Evolutionary conservation across 2,888 invertebrate species (phyloP).

Genomic region (Chamaedrilus cognettii): DNA sequence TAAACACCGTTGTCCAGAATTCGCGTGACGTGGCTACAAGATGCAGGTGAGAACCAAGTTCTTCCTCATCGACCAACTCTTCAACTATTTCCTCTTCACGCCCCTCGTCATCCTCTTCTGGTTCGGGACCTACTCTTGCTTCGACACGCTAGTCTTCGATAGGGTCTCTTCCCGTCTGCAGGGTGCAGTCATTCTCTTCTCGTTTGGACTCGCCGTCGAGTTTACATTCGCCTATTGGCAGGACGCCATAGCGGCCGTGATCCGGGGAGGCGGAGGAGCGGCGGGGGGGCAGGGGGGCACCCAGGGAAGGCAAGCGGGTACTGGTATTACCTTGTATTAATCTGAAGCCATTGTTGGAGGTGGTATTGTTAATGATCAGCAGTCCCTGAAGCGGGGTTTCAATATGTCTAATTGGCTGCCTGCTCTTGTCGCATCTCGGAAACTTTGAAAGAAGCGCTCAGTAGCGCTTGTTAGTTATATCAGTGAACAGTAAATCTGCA

Average conservation of each 20-base stretch:
- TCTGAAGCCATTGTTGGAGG: too few species aligned
- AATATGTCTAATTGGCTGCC: too few species aligned
- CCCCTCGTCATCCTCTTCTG: slow-evolving; percentile 31
- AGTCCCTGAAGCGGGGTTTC: too few species aligned
- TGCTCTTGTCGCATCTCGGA: too few species aligned
- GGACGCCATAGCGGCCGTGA: slow-evolving; percentile 2
- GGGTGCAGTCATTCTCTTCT: slow-evolving; percentile 22
- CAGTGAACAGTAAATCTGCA: too few species aligned
- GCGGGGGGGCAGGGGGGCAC: background rate
- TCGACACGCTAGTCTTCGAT: slow-evolving; percentile 20
- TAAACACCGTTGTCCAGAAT: too few species aligned
- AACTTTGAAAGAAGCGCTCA: too few species aligned
- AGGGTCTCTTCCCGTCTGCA: slow-evolving; percentile 10
- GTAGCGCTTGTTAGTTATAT: too few species aligned
- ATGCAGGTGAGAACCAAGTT: slow-evolving; percentile 19
- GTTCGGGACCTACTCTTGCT: slow-evolving; percentile 26
- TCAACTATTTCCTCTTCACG: slow-evolving; percentile 34
- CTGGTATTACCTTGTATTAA: too few species aligned
- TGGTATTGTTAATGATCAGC: too few species aligned
- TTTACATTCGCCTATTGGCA: slow-evolving; percentile 26
- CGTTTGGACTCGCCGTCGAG: slow-evolving; percentile 25
- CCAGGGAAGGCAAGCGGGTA: slow-evolving; percentile 2
- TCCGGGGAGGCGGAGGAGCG: too few species aligned
- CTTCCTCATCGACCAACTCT: slow-evolving; percentile 22
- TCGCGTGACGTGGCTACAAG: too few species aligned